These are phyloP conservation scores for Isotomurus palustris DNA, from an alignment of 2,888 invertebrate species.

Conservation along the genomic window DNA sequence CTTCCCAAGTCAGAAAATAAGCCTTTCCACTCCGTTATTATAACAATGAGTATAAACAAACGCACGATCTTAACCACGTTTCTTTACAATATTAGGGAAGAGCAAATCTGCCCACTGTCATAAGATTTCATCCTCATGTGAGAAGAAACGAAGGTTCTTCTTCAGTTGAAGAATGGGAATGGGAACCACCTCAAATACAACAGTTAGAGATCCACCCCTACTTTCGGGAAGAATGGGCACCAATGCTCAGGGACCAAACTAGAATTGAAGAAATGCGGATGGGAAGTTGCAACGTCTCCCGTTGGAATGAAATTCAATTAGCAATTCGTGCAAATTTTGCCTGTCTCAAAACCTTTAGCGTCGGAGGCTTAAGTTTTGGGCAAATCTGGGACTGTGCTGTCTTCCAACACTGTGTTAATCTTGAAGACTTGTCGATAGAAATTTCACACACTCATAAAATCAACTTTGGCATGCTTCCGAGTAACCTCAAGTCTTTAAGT, in stretches of 20 bases:
- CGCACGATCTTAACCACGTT: no score
- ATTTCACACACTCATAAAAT: slow-evolving; percentile 35
- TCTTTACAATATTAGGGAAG: background rate
- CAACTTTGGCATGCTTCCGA: slow-evolving; percentile 21
- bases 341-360: slow-evolving; percentile 21
- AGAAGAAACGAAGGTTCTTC: background rate
- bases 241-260: slow-evolving; percentile 24
- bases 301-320: slow-evolving; percentile 32
- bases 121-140: slow-evolving; percentile 14
- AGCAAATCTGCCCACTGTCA: slow-evolving; percentile 15
- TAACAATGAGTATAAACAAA: no score
- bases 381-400: slow-evolving; percentile 35
- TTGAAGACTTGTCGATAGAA: slow-evolving; percentile 19
- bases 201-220: slow-evolving; percentile 34
- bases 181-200: slow-evolving; percentile 25
- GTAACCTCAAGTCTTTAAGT: slow-evolving; percentile 18
- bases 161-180: background rate
- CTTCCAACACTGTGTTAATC: slow-evolving; percentile 24
- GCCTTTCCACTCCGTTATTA: background rate
- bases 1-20: background rate
- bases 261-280: slow-evolving; percentile 20
- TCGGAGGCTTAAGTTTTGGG: slow-evolving; percentile 35
- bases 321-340: slow-evolving; percentile 16
- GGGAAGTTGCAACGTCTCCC: slow-evolving; percentile 33
- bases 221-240: slow-evolving; percentile 39